A percentile compares a stretch with the other conserved stretches of the same genome.
Conservation (phyloP, 2,113 vertebrate genomes). For the Paramisgurnus dabryanus region DNA sequence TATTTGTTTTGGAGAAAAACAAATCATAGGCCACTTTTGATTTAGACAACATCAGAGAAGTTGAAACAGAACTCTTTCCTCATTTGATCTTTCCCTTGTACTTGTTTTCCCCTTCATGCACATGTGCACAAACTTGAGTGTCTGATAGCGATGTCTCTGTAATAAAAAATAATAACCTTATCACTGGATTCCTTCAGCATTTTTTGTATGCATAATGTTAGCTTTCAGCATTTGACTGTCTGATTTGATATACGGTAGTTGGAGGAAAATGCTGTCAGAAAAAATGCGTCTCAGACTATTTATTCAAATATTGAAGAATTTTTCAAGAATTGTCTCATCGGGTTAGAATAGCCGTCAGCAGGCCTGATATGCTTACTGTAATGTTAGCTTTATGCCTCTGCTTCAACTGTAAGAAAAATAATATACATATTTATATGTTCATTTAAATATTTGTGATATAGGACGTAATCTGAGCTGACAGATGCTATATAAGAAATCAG, state of each 20-base stretch:
- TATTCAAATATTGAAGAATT: not conserved
- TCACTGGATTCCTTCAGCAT: not conserved
- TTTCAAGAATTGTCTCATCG: not conserved
- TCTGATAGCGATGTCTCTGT: not conserved
- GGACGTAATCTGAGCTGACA: too few relatives aligned
- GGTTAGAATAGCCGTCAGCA: not conserved
- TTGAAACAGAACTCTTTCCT: not conserved
- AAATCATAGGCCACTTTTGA: constrained; percentile 25
- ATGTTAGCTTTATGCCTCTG: not conserved
- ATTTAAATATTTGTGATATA: too few relatives aligned
- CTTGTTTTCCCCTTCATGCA: not conserved
- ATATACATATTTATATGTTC: too few relatives aligned
- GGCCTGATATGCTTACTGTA: too few relatives aligned
- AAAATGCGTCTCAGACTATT: not conserved
- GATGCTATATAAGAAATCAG: too few relatives aligned
- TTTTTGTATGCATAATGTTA: not conserved
- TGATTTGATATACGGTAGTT: not conserved
- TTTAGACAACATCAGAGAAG: constrained; percentile 51
- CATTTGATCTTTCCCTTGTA: not conserved
- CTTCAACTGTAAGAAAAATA: too few relatives aligned
- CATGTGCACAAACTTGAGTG: not conserved
- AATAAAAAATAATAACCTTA: not conserved
- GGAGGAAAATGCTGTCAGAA: not conserved
- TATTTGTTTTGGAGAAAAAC: constrained; percentile 56
- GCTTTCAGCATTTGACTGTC: not conserved